These are phyloP conservation scores for Callithrix jacchus DNA, from an alignment of 2,113 vertebrate genomes.

Conservation along the genomic window DNA sequence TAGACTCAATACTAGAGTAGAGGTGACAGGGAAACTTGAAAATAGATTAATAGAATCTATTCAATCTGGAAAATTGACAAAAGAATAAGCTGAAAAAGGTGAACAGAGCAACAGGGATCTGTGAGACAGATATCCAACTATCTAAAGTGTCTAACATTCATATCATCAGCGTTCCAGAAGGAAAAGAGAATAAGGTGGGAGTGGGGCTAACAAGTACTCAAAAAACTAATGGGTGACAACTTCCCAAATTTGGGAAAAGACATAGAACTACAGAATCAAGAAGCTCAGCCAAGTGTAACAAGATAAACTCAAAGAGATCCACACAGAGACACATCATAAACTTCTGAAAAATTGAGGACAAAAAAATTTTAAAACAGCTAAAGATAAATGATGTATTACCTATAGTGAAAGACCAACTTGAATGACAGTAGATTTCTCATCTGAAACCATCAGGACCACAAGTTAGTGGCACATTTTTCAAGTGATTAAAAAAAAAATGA, in stretches of 20 bases:
- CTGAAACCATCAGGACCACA: not conserved
- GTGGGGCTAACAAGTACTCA: not conserved
- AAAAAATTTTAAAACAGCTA: not conserved
- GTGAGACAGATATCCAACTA: not conserved
- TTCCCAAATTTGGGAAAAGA: not conserved
- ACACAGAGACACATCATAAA: not conserved
- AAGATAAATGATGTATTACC: not conserved
- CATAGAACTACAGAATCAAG: not conserved
- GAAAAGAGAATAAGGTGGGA: not conserved
- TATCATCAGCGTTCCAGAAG: not conserved
- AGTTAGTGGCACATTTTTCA: not conserved
- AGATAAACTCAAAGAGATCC: not conserved
- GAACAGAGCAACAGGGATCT: not conserved
- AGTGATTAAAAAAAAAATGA: not conserved
- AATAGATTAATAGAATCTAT: not conserved
- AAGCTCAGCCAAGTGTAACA: not conserved
- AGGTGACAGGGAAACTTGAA: not conserved
- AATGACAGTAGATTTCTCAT: not conserved
- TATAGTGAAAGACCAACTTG: not conserved
- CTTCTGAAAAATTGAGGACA: not conserved
- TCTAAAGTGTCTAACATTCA: not conserved
- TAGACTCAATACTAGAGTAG: not conserved
- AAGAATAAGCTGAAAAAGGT: not conserved
- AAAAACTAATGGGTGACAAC: not conserved
- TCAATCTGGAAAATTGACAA: not conserved